phyloP scores from a whole-genome alignment of 2,888 invertebrate species.

The Cephus rjabovi region DNA sequence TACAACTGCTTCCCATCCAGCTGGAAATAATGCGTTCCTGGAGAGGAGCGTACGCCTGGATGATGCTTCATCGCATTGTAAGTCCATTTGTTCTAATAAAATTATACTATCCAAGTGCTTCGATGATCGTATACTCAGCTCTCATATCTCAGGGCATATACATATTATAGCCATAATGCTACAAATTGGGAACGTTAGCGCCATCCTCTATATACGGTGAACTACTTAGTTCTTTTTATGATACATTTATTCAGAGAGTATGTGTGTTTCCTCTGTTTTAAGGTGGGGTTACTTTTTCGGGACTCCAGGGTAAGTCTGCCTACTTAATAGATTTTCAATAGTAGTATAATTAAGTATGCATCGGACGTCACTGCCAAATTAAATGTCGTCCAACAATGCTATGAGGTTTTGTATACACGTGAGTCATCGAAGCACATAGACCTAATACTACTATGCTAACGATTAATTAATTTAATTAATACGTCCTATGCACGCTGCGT shows the following conservation, averaged over 20 bases:
- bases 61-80: constrained; percentile 61
- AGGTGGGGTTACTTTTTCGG: constrained; percentile 75
- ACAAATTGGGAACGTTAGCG: not conserved
- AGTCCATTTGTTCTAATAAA: constrained; percentile 30
- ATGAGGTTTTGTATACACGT: not conserved
- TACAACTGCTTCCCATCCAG: constrained; percentile 51
- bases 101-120: not conserved
- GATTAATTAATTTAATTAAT: not conserved
- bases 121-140: not conserved
- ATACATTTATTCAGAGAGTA: constrained; percentile 24
- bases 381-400: not conserved
- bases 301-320: constrained; percentile 71
- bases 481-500: not conserved
- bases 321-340: not conserved
- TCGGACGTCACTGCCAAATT: not conserved
- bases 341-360: not conserved
- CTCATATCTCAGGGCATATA: not conserved
- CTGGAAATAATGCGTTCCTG: constrained; percentile 54
- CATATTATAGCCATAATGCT: not conserved
- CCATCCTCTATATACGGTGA: not conserved
- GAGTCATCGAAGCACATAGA: not conserved
- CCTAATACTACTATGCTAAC: not conserved
- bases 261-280: constrained; percentile 67
- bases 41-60: constrained; percentile 62
- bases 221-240: constrained; percentile 2